phyloP scores from a whole-genome alignment of 2,888 invertebrate genomes.

The Bimastos eiseni region DNA sequence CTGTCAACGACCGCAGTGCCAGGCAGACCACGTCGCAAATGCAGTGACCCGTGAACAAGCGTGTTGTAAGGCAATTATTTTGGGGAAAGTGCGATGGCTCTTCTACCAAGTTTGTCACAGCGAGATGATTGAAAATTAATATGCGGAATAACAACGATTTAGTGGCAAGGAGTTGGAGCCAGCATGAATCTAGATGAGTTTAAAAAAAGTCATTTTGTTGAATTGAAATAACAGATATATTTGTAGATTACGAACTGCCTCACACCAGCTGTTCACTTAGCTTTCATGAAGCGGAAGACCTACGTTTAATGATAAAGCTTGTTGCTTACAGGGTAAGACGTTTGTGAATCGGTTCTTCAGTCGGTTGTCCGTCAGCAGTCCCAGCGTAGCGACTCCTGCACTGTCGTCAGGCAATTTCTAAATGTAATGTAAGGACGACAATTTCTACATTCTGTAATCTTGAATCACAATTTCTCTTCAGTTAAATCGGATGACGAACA shows the following conservation, averaged over 20 bases:
- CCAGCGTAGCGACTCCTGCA: not conserved
- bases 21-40: not conserved
- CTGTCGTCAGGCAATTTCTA: constrained; percentile 27
- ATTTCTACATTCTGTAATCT: too few relatives aligned
- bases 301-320: not conserved
- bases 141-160: not conserved
- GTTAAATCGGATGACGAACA: too few relatives aligned
- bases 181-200: not conserved
- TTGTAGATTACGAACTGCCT: too few relatives aligned
- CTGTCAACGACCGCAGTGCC: not conserved
- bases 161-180: not conserved
- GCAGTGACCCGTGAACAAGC: not conserved
- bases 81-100: not conserved
- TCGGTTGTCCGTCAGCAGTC: not conserved
- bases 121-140: not conserved
- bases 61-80: not conserved
- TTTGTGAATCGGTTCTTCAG: constrained; percentile 26
- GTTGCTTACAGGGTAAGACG: constrained; percentile 15
- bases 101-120: not conserved
- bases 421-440: too few relatives aligned
- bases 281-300: too few relatives aligned
- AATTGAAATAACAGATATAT: too few relatives aligned
- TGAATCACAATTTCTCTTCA: too few relatives aligned
- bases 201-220: not conserved
- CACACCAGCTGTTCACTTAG: too few relatives aligned